Evolutionary conservation across 2,888 invertebrate genomes (phyloP), one percentile per base, ranked within the genome.

Genomic region (Dusona sp.): DNA sequence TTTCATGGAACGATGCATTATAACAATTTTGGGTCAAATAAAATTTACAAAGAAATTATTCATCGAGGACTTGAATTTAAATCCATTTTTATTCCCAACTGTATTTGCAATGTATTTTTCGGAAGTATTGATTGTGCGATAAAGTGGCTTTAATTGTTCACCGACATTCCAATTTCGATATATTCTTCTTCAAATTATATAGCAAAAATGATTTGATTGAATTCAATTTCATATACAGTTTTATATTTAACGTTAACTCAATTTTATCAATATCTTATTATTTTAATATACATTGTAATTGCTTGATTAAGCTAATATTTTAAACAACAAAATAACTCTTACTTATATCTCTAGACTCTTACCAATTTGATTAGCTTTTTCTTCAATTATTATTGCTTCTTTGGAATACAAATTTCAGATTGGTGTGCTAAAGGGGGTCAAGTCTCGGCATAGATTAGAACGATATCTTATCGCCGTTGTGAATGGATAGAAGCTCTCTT

Each of bases 391-490:
- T 36, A 36, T 78, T 48, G 13, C 25, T 22, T 38, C 13, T n/a
- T 78, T 51, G 36, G n/a, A 33, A 36, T 36, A 48, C 22, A 33
- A 48, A 29, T 42, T 42, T 25, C 11, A 45, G 45, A 64, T 45
- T 45, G 61, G 33, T 11, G 29, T 6, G 45, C 54, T 22, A n/a
- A 72, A 79, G 45, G 64, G 42, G 75, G 42, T 64, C n/a, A 45
- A 75, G 45, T 82, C 13, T 78, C 29, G 38, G 45, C 64, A 22
- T 65, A 79, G 78, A 83, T 78, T 51, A n/a, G 42, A 78, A n/a
- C 25, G 83, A 83, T 83, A 72, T 83, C 83, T 77, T 83, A 77
- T 83, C 83, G 77, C 61, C 19, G 64, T 25, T 19, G 16, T 38
- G 75, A 67, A 42, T 51, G 38, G 22, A 42, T 33, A 67, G 33